Conservation (phyloP, 2,888 invertebrate genomes). For the Protodeltote pygarga region DNA sequence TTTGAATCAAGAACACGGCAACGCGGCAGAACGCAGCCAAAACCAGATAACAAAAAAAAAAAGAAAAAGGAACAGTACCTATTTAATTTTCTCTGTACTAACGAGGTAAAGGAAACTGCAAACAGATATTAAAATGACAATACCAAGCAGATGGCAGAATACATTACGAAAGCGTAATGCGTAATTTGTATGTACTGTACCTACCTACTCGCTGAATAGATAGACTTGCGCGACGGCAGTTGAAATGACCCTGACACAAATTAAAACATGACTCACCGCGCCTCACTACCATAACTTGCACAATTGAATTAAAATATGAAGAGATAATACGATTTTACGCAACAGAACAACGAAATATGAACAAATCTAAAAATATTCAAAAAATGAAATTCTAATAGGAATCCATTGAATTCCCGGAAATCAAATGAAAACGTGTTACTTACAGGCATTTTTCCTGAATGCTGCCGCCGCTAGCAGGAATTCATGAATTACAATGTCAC, state of each 20-base stretch:
- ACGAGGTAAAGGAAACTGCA: slow-evolving; percentile 14
- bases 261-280: slow-evolving; percentile 50
- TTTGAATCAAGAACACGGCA: no score
- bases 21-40: no score
- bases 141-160: slow-evolving; percentile 45
- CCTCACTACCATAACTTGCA: slow-evolving; percentile 9
- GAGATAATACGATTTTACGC: slow-evolving; percentile 5
- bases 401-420: slow-evolving; percentile 58
- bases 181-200: slow-evolving; percentile 49
- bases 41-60: no score
- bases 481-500: slow-evolving; percentile 56
- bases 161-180: slow-evolving; percentile 45
- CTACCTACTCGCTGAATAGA: no score
- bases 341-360: slow-evolving; percentile 12
- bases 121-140: background rate
- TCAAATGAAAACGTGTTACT: slow-evolving; percentile 71
- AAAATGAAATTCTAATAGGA: slow-evolving; percentile 37
- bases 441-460: slow-evolving; percentile 76
- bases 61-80: background rate
- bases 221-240: slow-evolving; percentile 43
- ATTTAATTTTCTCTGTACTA: background rate
- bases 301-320: slow-evolving; percentile 14
- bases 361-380: background rate
- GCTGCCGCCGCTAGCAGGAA: slow-evolving; percentile 56
- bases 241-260: slow-evolving; percentile 67